Conservation (phyloP, 2,888 invertebrate species). For the Lagria hirta region DNA sequence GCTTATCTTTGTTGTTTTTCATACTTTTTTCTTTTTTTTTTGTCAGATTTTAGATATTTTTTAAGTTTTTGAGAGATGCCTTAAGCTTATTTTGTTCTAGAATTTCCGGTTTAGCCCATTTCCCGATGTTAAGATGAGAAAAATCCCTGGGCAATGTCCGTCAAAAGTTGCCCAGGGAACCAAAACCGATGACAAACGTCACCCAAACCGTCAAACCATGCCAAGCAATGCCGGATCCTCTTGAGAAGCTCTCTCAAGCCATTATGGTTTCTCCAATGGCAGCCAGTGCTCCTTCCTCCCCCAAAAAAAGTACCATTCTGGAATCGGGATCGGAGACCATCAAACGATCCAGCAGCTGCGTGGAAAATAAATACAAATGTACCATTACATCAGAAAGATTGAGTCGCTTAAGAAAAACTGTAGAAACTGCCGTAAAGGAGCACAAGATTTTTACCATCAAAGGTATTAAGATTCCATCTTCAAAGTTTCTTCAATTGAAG, state of each 20-base stretch:
- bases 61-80: too few species aligned
- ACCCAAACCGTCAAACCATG: slow-evolving; percentile 32
- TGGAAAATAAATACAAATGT: slow-evolving; percentile 47
- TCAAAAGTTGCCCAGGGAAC: slow-evolving; percentile 34
- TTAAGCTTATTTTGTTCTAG: too few species aligned
- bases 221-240: slow-evolving; percentile 31
- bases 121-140: slow-evolving; percentile 25
- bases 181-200: slow-evolving; percentile 31
- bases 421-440: slow-evolving; percentile 66
- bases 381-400: slow-evolving; percentile 68
- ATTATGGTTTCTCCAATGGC: slow-evolving; percentile 27
- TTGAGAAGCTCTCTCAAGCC: slow-evolving; percentile 13
- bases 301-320: slow-evolving; percentile 4
- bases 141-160: slow-evolving; percentile 33
- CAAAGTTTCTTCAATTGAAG: too few species aligned
- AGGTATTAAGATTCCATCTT: too few species aligned
- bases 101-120: too few species aligned
- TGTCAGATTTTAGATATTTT: too few species aligned
- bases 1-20: too few species aligned
- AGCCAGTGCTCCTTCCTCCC: slow-evolving; percentile 33
- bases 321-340: slow-evolving; percentile 23
- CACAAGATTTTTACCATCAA: slow-evolving; percentile 67
- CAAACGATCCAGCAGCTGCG: slow-evolving; percentile 40
- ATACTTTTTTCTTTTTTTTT: too few species aligned
- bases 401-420: slow-evolving; percentile 64